A percentile compares a stretch with the other conserved stretches of the same genome.
Conservation (phyloP, 92 coral and sea anemone genomes). For the Blastomussa wellsi region DNA sequence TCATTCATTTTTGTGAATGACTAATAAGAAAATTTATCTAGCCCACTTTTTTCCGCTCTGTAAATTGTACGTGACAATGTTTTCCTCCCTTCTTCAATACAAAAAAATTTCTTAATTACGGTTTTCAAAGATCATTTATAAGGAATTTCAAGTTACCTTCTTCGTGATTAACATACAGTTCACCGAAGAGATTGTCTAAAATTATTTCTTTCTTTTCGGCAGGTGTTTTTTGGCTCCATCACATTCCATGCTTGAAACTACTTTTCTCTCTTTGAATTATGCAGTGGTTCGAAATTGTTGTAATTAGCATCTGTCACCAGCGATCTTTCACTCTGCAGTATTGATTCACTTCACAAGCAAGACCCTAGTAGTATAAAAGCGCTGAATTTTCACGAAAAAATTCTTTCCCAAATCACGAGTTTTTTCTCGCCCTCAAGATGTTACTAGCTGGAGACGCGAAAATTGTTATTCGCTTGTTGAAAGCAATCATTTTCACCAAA, state of each 20-base stretch:
- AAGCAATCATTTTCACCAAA: background rate
- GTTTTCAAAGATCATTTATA: background rate
- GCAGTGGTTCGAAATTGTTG: background rate
- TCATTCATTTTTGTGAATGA: background rate
- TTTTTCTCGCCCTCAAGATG: background rate
- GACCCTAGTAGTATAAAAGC: background rate
- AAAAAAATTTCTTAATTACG: background rate
- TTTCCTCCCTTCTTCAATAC: background rate
- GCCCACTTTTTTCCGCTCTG: background rate
- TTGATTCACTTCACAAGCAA: background rate
- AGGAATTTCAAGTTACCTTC: background rate
- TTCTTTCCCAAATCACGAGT: background rate
- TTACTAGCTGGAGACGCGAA: background rate
- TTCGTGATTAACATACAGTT: background rate
- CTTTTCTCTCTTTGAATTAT: constrained; percentile 14
- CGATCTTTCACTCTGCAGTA: background rate
- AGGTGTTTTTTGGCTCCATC: constrained; percentile 5
- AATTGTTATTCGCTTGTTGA: background rate
- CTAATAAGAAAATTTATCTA: background rate
- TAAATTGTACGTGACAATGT: background rate
- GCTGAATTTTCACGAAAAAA: background rate
- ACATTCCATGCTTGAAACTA: background rate
- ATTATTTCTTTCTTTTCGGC: background rate
- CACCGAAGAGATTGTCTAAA: background rate
- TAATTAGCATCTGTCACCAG: constrained; percentile 8